Base-by-base conservation (phyloP, 2,797 vertebrate genomes). In the Mormyrus proboscirostris region DNA sequence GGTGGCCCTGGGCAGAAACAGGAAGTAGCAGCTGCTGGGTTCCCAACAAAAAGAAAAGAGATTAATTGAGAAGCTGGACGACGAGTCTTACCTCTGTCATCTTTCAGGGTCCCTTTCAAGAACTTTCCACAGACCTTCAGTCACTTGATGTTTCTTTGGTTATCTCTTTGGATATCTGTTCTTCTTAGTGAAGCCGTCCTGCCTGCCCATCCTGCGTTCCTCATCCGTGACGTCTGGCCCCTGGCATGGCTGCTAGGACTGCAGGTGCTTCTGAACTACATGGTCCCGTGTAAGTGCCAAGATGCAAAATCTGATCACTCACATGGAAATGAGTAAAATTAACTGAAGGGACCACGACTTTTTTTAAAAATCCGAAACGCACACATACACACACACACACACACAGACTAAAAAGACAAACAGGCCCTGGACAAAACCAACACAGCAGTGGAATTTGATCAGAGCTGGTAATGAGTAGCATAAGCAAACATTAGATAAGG, bases 1-100 rank as follows among this genome's bases (percentile, higher is more conserved):
- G 88, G 19, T 90, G 2, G 7, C 0, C 1, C 0, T 0, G 1
- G 12, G 0, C 19, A 8, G 84, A 33, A 95, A 94, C 5, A 92
- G 2, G 38, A 82, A 6, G 76, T 4, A 19, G 65, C 65, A 38
- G 65, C 29, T 33, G 65, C 65, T 38, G 12, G 0, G 12, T 16
- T 38, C 65, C 29, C 29, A 73, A 38, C 33, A 16, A 44, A 82
- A 82, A 47, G 19, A 82, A 19, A 79, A 33, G 41, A 47, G 19
- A 82, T 47, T 44, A 44, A 47, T 3, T 44, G 16, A 47, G 38
- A 79, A 73, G 69, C 69, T 82, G 41, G 41, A 9, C 6, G 41
- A 9, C 1, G 69, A 38, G 0, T 73, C 65, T 29, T 16, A n/a
- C 38, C 73, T 73, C 29, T 2, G 14, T 73, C 3, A 8, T 79